Evolutionary conservation across 2,888 invertebrate genomes (phyloP), one percentile per base, ranked within the genome.

Genomic region (Polydesmus complanatus): DNA sequence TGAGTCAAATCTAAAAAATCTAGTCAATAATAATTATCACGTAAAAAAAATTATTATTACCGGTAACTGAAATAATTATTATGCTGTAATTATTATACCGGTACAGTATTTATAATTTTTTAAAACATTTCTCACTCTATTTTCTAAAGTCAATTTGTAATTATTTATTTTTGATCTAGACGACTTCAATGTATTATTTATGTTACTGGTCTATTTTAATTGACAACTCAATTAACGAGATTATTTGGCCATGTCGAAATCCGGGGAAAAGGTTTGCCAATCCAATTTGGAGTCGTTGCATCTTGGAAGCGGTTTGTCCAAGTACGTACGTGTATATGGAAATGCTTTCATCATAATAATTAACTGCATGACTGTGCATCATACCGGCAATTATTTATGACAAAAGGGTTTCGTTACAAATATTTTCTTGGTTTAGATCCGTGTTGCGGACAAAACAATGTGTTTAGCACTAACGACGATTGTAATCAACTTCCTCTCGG

Each of bases 341-440:
- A 37, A 37, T 5, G 14, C 14, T 5, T 37, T 14, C 37, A 37
- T 14, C 14, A 37, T 37, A 37, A 37, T n/a, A n/a, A n/a, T n/a
- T n/a, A n/a, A n/a, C n/a, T n/a, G n/a, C n/a, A n/a, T n/a, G n/a
- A n/a, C n/a, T n/a, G n/a, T n/a, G n/a, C n/a, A n/a, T n/a, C n/a
- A n/a, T n/a, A n/a, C n/a, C n/a, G n/a, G n/a, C n/a, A n/a, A n/a
- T n/a, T n/a, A n/a, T n/a, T n/a, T n/a, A n/a, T n/a, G n/a, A n/a
- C n/a, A n/a, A n/a, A n/a, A n/a, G n/a, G n/a, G n/a, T n/a, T n/a
- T n/a, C n/a, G n/a, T n/a, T 47, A 14, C 48, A 14, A 47, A n/a
- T 47, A 14, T 47, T n/a, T 47, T 14, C 48, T 47, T 47, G n/a
- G 48, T 47, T 47, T n/a, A 57, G 57, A 57, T 57, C 57, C 57